A percentile compares a stretch with the other conserved stretches of the same genome.
Conservation (phyloP, 2,113 vertebrate genomes). For the Gorsachius goisagi region DNA sequence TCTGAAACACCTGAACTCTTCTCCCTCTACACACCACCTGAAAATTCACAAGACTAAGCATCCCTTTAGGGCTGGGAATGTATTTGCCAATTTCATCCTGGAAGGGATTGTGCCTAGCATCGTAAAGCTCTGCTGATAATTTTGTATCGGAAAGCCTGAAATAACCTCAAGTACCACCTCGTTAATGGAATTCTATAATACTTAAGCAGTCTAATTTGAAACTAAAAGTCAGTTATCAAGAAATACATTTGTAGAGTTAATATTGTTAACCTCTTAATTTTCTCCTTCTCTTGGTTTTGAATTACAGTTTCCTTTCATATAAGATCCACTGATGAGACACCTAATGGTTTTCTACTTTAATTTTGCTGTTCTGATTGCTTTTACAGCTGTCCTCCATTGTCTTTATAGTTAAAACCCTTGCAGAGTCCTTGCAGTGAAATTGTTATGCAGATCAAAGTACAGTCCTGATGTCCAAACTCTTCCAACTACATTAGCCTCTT, state of each 20-base stretch:
- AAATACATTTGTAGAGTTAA: constrained; percentile 48
- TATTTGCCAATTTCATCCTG: neutral
- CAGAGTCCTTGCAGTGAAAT: neutral
- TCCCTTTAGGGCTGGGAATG: neutral
- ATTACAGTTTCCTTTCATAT: constrained; percentile 54
- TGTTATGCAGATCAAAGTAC: neutral
- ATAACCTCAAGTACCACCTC: constrained; percentile 30
- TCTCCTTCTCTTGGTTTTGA: constrained; percentile 31
- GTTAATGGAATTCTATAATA: constrained; percentile 1
- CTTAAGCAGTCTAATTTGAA: constrained; percentile 51
- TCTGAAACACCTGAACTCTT: constrained; percentile 12
- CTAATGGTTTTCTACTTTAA: constrained; percentile 35
- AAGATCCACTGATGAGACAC: constrained; percentile 10
- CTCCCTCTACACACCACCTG: neutral
- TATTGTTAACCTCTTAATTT: constrained; percentile 60
- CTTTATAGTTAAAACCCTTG: neutral
- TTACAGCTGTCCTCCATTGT: neutral
- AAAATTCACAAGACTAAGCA: neutral
- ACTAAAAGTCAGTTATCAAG: neutral
- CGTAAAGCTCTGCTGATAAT: neutral
- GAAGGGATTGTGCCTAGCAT: neutral
- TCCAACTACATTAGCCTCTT: neutral
- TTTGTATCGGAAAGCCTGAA: constrained; percentile 15
- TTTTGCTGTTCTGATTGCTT: constrained; percentile 35
- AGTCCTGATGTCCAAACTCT: neutral